Conservation (phyloP, 2,113 vertebrate species). For the Azemiops feae region DNA sequence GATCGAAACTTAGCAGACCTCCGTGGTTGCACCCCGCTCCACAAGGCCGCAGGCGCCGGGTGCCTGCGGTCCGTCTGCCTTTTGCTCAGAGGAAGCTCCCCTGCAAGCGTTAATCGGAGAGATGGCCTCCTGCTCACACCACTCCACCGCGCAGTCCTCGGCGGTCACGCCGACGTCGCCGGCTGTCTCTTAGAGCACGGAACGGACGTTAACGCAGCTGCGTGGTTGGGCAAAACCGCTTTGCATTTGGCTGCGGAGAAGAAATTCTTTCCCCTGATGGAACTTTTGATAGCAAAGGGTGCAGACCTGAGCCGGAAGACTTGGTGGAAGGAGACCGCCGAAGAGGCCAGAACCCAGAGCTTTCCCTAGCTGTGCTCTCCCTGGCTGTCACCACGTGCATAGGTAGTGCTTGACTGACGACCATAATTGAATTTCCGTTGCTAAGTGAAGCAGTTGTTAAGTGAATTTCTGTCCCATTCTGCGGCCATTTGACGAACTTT, state of each 20-base stretch:
- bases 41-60: conserved; percentile 50
- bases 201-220: conserved; percentile 14
- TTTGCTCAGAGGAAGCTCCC: conserved; percentile 34
- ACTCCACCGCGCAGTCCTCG: conserved; percentile 50
- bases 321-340: conserved; percentile 33
- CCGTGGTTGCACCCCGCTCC: conserved; percentile 49
- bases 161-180: conserved; percentile 25
- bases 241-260: conserved; percentile 51
- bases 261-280: not conserved
- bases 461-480: not conserved
- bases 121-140: conserved; percentile 58
- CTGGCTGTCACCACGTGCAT: not conserved
- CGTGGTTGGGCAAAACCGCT: conserved; percentile 51
- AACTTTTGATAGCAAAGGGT: conserved; percentile 45
- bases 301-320: conserved; percentile 13
- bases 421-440: not conserved
- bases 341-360: not conserved
- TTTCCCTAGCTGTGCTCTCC: too few species aligned
- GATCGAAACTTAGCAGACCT: conserved; percentile 37
- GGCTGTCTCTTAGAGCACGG: conserved; percentile 55
- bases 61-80: conserved; percentile 26
- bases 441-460: not conserved
- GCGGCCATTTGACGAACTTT: too few species aligned
- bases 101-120: not conserved
- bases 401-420: not conserved